Evolutionary conservation across 2,888 invertebrate species (phyloP).

Genomic region (Spilarctia lutea): DNA sequence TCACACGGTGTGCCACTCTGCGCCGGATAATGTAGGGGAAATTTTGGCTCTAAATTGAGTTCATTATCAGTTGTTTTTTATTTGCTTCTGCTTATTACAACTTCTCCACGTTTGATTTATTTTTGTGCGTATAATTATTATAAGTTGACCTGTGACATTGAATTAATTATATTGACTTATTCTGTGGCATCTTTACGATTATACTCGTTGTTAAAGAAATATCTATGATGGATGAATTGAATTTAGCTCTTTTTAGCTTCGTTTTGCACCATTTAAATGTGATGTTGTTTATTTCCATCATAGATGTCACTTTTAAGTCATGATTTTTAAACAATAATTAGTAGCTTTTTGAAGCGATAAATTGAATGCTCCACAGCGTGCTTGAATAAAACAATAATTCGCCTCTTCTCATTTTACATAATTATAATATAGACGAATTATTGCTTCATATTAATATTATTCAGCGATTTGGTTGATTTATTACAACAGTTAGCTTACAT

Average conservation of each 20-base stretch:
- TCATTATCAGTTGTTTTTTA: constrained; percentile 68
- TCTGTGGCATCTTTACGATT: constrained; percentile 69
- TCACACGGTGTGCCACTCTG: too few relatives aligned
- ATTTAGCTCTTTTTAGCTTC: neutral
- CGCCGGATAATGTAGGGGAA: too few relatives aligned
- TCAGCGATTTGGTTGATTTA: constrained; percentile 20
- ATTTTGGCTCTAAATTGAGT: constrained; percentile 65
- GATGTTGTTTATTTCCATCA: constrained; percentile 12
- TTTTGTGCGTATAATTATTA: constrained; percentile 54
- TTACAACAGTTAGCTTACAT: constrained; percentile 20
- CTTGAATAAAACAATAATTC: constrained; percentile 39
- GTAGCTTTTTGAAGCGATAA: constrained; percentile 35
- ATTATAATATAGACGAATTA: constrained; percentile 26
- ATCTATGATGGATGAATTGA: constrained; percentile 33
- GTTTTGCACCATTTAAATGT: neutral
- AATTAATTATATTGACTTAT: constrained; percentile 47
- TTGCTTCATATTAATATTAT: constrained; percentile 33
- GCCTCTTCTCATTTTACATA: constrained; percentile 7
- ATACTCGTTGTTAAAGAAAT: constrained; percentile 23
- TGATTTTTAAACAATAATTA: constrained; percentile 25
- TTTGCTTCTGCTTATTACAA: constrained; percentile 67
- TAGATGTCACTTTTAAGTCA: constrained; percentile 31
- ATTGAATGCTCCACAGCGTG: constrained; percentile 35
- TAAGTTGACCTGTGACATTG: constrained; percentile 55
- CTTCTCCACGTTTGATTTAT: constrained; percentile 55